Base-by-base conservation (phyloP, 2,797 vertebrate genomes). In the Spheniscus humboldti region DNA sequence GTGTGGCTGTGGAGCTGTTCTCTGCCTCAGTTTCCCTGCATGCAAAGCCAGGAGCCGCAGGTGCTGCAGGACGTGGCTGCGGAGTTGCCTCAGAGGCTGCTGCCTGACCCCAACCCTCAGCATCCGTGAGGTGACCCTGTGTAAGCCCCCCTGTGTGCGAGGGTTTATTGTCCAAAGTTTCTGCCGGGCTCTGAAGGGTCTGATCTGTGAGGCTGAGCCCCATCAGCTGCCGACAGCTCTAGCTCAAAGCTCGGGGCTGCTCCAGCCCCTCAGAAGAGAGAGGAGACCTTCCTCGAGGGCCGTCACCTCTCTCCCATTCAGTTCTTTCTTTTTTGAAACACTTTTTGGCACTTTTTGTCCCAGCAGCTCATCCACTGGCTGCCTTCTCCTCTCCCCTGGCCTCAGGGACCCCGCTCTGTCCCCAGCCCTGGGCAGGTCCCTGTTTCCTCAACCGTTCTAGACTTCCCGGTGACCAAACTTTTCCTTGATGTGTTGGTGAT, bases 391-490 rank as follows among this genome's bases (percentile, higher is more conserved):
- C 4, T 7, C 47, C 56, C 31, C 17, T 2, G 2, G 8, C 57
- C 48, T 13, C 2, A 0, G 35, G 31, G 27, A 24, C 23, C 9
- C n/a, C 1, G 0, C 64, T 64, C 19, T 2, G 15, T 12, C 47
- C 45, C 43, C 71, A 30, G 9, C 52, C n/a, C 56, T 1, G 19
- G 9, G 52, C 56, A 5, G 4, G 14, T 69, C 50, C 82, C 30
- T 2, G 0, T 59, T 74, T n/a, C 69, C 41, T 41, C 1, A 2
- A 8, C 41, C 76, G 2, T 12, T 28, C 7, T 25, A 1, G 17
- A 5, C 35, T 56, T 43, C 5, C 23, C 2, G 0, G 52, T n/a
- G 78, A 14, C 43, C 20, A 24, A 82, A 77, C 27, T 28, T 75
- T 57, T 11, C 71, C 39, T 13, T 28, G 90, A 37, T 5, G 24